A percentile compares a stretch with the other conserved stretches of the same genome.
These are phyloP conservation scores for Phataginus tetradactyla DNA, from an alignment of 2,797 vertebrate species.

Conservation along the genomic window DNA sequence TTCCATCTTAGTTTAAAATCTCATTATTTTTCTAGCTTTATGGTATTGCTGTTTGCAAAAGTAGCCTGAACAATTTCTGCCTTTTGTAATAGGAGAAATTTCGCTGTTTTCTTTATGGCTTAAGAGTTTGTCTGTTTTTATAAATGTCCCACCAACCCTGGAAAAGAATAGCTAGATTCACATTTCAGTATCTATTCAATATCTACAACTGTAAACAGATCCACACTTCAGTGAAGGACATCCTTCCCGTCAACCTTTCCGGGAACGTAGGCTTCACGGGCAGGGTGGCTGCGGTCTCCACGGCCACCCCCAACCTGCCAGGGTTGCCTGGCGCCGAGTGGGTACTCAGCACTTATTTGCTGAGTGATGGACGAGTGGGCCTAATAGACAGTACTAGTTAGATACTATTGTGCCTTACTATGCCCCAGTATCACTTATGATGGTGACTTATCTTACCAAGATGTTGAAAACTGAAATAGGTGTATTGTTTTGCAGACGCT, in stretches of 20 bases:
- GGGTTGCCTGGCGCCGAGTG: fast-evolving
- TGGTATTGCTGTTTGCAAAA: neutral
- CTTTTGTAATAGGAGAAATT: neutral
- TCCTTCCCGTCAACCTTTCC: neutral
- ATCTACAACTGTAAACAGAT: neutral
- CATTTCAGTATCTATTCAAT: no score
- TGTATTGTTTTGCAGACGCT: fast-evolving
- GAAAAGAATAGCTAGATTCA: neutral
- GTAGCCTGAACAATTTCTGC: neutral
- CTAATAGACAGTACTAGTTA: neutral
- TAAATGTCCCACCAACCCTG: neutral
- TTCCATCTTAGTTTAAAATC: neutral
- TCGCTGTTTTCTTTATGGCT: neutral
- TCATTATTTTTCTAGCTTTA: neutral
- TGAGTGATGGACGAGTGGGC: neutral
- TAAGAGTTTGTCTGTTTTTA: neutral
- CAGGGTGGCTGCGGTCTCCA: neutral
- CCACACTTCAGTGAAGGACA: neutral
- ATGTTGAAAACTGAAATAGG: neutral
- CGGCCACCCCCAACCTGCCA: fast-evolving
- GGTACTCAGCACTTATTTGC: neutral
- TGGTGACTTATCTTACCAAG: neutral
- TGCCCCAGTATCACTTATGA: neutral
- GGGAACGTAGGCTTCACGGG: fast-evolving
- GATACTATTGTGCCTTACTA: neutral